Evolutionary conservation across 2,888 invertebrate species (phyloP).

Genomic region (Drepana falcataria): DNA sequence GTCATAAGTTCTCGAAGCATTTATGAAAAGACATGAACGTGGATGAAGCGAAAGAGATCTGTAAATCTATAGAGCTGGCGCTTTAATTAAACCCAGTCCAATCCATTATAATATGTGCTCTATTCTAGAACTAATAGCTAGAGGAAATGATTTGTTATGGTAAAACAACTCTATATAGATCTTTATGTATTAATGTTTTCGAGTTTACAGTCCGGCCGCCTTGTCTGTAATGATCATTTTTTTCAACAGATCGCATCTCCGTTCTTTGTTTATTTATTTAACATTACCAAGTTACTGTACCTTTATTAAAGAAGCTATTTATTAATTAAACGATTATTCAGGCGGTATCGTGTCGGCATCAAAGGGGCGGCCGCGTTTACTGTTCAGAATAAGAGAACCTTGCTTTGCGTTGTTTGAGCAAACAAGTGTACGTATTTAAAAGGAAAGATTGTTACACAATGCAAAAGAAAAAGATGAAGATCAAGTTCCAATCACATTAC

Average conservation of each 20-base stretch:
- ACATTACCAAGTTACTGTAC: conserved; percentile 45
- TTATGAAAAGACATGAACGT: no score
- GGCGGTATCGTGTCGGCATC: conserved; percentile 53
- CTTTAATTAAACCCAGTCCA: no score
- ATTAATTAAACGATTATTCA: conserved; percentile 74
- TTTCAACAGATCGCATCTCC: conserved; percentile 51
- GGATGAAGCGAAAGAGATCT: no score
- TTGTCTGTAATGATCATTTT: conserved; percentile 55
- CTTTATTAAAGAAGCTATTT: conserved; percentile 66
- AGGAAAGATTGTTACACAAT: no score
- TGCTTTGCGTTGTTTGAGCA: no score
- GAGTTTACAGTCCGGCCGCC: conserved; percentile 41
- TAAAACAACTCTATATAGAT: conserved; percentile 24
- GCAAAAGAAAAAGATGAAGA: no score
- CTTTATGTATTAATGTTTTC: conserved; percentile 35
- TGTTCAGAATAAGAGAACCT: conserved; percentile 3
- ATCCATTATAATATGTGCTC: no score
- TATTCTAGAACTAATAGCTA: no score
- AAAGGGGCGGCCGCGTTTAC: conserved; percentile 22
- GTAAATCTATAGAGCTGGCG: no score
- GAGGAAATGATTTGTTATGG: background rate
- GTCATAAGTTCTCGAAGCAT: no score
- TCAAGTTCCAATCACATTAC: no score
- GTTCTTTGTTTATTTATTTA: conserved; percentile 52
- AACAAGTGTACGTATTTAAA: no score